These are phyloP conservation scores for Caenorhabditis sp. DNA, from an alignment of 2,888 invertebrate genomes.

Conservation along the genomic window DNA sequence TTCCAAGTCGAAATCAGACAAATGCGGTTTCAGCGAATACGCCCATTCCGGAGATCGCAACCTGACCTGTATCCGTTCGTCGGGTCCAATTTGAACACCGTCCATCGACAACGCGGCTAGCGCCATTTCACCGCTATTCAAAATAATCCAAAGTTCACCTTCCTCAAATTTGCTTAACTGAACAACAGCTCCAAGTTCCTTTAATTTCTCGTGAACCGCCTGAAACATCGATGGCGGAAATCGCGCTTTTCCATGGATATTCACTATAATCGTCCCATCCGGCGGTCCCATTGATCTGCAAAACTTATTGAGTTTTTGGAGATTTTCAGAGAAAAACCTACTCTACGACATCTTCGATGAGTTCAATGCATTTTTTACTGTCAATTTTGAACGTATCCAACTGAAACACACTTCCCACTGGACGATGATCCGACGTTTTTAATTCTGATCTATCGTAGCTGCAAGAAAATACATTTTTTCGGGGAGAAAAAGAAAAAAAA, in stretches of 20 bases:
- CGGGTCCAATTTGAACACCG: slow-evolving; percentile 51
- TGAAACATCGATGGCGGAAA: slow-evolving; percentile 60
- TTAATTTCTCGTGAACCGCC: slow-evolving; percentile 58
- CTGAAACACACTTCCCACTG: slow-evolving; percentile 90
- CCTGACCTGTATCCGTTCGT: slow-evolving; percentile 45
- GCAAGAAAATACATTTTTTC: slow-evolving; percentile 70
- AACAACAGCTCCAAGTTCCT: slow-evolving; percentile 58
- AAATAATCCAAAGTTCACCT: slow-evolving; percentile 88
- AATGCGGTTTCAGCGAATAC: slow-evolving; percentile 36
- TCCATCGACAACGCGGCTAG: slow-evolving; percentile 75
- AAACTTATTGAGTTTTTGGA: neutral
- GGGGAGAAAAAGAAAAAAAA: no score
- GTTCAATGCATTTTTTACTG: slow-evolving; percentile 80
- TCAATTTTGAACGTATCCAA: slow-evolving; percentile 85
- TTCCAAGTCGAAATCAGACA: slow-evolving; percentile 27
- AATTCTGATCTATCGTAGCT: slow-evolving; percentile 92
- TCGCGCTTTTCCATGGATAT: slow-evolving; percentile 60
- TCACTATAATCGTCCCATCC: slow-evolving; percentile 88
- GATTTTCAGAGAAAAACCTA: slow-evolving; percentile 15
- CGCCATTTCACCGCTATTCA: slow-evolving; percentile 87
- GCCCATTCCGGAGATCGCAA: slow-evolving; percentile 55
- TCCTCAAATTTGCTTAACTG: slow-evolving; percentile 79
- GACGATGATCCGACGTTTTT: slow-evolving; percentile 77
- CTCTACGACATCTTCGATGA: slow-evolving; percentile 78
- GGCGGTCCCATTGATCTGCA: slow-evolving; percentile 82